Percentiles rank a stretch among this genome's conserved stretches.
These are phyloP conservation scores for Macrophya alboannulata DNA, from an alignment of 2,888 invertebrate genomes.

Conservation along the genomic window DNA sequence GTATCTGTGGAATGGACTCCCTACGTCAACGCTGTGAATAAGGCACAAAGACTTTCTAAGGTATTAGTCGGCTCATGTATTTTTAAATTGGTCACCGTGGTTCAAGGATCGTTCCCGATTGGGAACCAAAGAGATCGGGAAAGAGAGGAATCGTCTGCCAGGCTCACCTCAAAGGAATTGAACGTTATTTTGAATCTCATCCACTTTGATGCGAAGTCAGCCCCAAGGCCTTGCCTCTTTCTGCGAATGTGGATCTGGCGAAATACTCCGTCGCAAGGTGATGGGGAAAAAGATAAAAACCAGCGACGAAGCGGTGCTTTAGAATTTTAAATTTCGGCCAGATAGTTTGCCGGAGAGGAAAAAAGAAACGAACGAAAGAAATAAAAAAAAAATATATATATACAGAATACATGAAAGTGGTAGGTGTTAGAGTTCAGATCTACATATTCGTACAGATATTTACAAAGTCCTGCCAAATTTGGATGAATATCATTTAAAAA, in stretches of 20 bases:
- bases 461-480: not conserved
- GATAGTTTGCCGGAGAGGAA: constrained; percentile 11
- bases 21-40: constrained; percentile 8
- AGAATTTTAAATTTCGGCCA: constrained; percentile 34
- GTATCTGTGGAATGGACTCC: constrained; percentile 23
- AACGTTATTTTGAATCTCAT: constrained; percentile 55
- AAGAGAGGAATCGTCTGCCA: constrained; percentile 39
- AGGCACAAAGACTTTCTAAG: constrained; percentile 44
- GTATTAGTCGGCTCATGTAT: constrained; percentile 51
- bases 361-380: not conserved
- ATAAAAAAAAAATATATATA: constrained; percentile 1
- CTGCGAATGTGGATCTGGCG: constrained; percentile 14
- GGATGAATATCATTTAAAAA: not conserved
- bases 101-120: constrained; percentile 37
- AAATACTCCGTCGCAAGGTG: constrained; percentile 12
- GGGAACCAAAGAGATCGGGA: constrained; percentile 31
- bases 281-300: constrained; percentile 46
- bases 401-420: not conserved
- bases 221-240: constrained; percentile 37
- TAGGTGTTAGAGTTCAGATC: not conserved
- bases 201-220: constrained; percentile 47
- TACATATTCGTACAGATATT: not conserved
- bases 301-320: constrained; percentile 17
- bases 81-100: constrained; percentile 53
- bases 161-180: constrained; percentile 52